Evolutionary conservation across 2,888 invertebrate genomes (phyloP).

Genomic region (Rutpela maculata): DNA sequence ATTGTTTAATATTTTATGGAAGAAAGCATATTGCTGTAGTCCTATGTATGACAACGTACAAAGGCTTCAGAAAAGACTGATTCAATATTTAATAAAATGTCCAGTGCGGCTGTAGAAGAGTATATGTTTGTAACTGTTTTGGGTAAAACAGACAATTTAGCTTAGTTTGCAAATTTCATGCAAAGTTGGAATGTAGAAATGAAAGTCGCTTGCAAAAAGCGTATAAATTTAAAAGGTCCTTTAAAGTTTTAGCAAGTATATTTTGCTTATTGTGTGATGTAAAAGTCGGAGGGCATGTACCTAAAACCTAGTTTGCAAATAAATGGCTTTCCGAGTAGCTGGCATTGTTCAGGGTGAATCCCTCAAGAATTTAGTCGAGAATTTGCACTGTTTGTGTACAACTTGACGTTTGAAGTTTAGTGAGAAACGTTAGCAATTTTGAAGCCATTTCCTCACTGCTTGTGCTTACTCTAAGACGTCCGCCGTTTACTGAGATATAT

Average conservation of each 20-base stretch:
- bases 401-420: constrained; percentile 58
- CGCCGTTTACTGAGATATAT: constrained; percentile 13
- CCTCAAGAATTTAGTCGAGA: constrained; percentile 59
- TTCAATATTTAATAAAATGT: neutral
- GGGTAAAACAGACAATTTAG: constrained; percentile 7
- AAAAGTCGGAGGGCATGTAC: constrained; percentile 63
- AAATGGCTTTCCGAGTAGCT: constrained; percentile 65
- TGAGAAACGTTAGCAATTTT: constrained; percentile 45
- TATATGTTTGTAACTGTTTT: neutral
- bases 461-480: constrained; percentile 9
- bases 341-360: constrained; percentile 62
- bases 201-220: constrained; percentile 16
- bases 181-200: constrained; percentile 19
- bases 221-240: constrained; percentile 25
- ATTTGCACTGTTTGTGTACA: constrained; percentile 60
- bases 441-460: constrained; percentile 33
- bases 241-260: constrained; percentile 39
- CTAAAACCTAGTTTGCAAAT: constrained; percentile 67
- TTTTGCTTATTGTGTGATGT: constrained; percentile 60
- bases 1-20: no score
- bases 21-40: no score
- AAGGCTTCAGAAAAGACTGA: neutral
- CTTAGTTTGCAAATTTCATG: constrained; percentile 1
- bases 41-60: neutral
- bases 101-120: neutral